A percentile compares a stretch with the other conserved stretches of the same genome.
phyloP scores from a whole-genome alignment of 2,797 vertebrate species.

The Pampus argenteus region DNA sequence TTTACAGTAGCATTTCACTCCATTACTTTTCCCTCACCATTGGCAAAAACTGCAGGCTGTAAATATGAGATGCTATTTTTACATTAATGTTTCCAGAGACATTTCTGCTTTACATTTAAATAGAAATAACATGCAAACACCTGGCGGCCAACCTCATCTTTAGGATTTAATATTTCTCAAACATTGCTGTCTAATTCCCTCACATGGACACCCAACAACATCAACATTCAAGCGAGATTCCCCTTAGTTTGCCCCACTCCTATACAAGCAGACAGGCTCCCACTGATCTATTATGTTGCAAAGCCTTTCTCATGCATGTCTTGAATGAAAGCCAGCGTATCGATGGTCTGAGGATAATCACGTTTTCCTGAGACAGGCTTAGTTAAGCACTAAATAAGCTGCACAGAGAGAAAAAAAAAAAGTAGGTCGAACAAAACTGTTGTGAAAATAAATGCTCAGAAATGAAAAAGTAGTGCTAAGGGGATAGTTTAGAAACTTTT shows the following conservation, averaged over 20 bases:
- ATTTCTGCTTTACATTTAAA: background rate
- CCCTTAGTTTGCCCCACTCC: slow-evolving; percentile 60
- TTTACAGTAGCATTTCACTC: slow-evolving; percentile 79
- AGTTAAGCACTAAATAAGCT: slow-evolving; percentile 74
- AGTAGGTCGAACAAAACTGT: slow-evolving; percentile 50
- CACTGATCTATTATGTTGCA: slow-evolving; percentile 83
- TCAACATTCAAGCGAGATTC: slow-evolving; percentile 68
- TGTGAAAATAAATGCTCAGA: slow-evolving; percentile 9
- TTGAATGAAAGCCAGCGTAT: slow-evolving; percentile 78
- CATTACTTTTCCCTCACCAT: slow-evolving; percentile 35
- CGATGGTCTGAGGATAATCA: slow-evolving; percentile 80
- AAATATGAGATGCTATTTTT: background rate
- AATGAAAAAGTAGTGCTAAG: background rate
- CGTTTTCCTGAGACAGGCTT: slow-evolving; percentile 80
- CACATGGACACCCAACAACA: slow-evolving; percentile 55
- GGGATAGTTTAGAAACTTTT: background rate
- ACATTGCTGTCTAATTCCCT: slow-evolving; percentile 9
- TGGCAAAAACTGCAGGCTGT: slow-evolving; percentile 18
- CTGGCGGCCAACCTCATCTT: background rate
- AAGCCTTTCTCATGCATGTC: slow-evolving; percentile 85
- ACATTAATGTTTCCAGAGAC: background rate
- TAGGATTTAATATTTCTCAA: background rate
- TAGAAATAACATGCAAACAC: background rate
- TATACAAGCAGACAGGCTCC: slow-evolving; percentile 79
- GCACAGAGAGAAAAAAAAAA: slow-evolving; percentile 25